A percentile compares a stretch with the other conserved stretches of the same genome.
phyloP scores from a whole-genome alignment of 2,888 invertebrate species.

The Stenichneumon culpator region DNA sequence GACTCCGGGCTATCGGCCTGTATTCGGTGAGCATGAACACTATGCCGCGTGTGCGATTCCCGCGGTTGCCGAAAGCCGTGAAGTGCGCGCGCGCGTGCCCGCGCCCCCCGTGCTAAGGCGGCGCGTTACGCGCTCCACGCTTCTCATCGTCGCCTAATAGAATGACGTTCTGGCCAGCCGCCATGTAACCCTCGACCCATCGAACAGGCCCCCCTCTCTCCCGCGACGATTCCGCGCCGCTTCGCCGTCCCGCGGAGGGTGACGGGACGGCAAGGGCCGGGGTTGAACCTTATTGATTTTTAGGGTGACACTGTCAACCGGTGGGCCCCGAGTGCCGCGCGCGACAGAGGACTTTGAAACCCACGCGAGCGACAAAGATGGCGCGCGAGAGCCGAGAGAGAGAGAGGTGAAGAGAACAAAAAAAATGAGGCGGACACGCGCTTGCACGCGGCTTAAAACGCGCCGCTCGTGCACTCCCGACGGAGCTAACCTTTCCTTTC shows the following conservation, averaged over 20 bases:
- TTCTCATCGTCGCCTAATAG: constrained; percentile 77
- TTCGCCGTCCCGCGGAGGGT: constrained; percentile 74
- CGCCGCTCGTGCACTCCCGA: constrained; percentile 60
- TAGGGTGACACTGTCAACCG: constrained; percentile 89
- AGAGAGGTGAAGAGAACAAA: constrained; percentile 79
- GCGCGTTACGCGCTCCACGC: constrained; percentile 49
- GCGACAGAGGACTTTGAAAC: constrained; percentile 20
- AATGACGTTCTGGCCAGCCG: constrained; percentile 78
- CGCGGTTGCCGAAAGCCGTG: not conserved
- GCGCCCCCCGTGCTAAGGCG: not conserved
- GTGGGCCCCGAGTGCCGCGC: constrained; percentile 82
- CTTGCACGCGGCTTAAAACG: constrained; percentile 76
- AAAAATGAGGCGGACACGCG: constrained; percentile 83
- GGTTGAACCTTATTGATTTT: constrained; percentile 89
- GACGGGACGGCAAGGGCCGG: constrained; percentile 85
- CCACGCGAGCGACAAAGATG: constrained; percentile 21
- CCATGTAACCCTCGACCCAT: constrained; percentile 76
- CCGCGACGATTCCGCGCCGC: constrained; percentile 13
- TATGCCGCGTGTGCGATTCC: constrained; percentile 16
- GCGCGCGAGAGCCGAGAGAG: constrained; percentile 80
- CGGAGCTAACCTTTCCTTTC: constrained; percentile 25
- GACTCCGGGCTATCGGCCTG: not conserved
- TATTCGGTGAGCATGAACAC: constrained; percentile 32
- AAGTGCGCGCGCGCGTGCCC: not conserved
- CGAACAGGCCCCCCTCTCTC: constrained; percentile 68